Percentiles rank a stretch among this genome's conserved stretches.
phyloP scores from a whole-genome alignment of 2,888 invertebrate genomes.

The Drosophila borealis region DNA sequence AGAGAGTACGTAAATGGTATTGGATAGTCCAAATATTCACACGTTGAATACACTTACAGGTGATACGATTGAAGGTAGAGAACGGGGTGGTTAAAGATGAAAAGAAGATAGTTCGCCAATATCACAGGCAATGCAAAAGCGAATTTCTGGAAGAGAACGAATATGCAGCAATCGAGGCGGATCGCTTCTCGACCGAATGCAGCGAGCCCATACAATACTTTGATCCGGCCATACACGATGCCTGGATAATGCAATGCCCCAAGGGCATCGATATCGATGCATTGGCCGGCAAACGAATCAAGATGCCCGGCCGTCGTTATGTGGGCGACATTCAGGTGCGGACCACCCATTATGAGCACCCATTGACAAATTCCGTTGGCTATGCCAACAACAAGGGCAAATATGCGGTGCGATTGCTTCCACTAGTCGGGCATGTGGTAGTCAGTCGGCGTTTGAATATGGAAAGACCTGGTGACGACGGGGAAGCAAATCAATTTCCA shows the following conservation, averaged over 20 bases:
- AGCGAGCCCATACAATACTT: constrained; percentile 33
- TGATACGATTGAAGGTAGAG: background rate
- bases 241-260: constrained; percentile 67
- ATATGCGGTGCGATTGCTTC: constrained; percentile 34
- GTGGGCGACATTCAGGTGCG: constrained; percentile 52
- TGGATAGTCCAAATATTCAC: background rate
- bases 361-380: constrained; percentile 39
- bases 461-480: constrained; percentile 3
- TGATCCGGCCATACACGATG: constrained; percentile 49
- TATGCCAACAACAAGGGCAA: constrained; percentile 50
- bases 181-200: constrained; percentile 9
- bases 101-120: constrained; percentile 6
- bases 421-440: constrained; percentile 42
- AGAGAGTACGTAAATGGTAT: background rate
- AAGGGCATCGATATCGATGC: constrained; percentile 31
- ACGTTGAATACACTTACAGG: background rate
- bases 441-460: constrained; percentile 54
- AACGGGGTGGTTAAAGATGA: background rate
- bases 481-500: constrained; percentile 5
- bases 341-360: constrained; percentile 17
- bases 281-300: constrained; percentile 46
- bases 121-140: constrained; percentile 3
- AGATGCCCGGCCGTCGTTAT: constrained; percentile 60
- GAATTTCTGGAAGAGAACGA: constrained; percentile 53
- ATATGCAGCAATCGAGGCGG: constrained; percentile 7